Percentiles rank a stretch among this genome's conserved stretches.
These are phyloP conservation scores for Gopherus evgoodei DNA, from an alignment of 2,113 vertebrate species.

Conservation along the genomic window DNA sequence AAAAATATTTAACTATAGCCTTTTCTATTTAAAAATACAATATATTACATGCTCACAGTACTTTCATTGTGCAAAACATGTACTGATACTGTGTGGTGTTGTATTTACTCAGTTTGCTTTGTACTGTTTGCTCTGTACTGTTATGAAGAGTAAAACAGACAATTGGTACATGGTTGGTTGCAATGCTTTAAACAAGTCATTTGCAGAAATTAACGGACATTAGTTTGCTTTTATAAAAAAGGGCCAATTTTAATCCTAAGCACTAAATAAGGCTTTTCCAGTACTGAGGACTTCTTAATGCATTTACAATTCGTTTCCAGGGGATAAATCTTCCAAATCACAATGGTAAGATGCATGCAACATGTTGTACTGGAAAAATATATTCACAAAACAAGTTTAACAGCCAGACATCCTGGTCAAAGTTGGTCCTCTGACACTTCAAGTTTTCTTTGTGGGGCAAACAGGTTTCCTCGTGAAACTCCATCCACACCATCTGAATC, in stretches of 20 bases:
- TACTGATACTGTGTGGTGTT: slow-evolving; percentile 55
- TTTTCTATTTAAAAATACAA: slow-evolving; percentile 64
- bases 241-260: slow-evolving; percentile 22
- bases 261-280: slow-evolving; percentile 62
- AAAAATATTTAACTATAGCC: slow-evolving; percentile 60
- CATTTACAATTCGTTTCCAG: slow-evolving; percentile 53
- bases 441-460: slow-evolving; percentile 90
- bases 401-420: not conserved
- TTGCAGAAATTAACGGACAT: slow-evolving; percentile 36
- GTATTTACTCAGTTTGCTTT: slow-evolving; percentile 65
- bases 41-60: slow-evolving; percentile 73
- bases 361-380: not conserved
- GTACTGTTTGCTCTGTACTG: slow-evolving; percentile 63
- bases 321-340: not conserved
- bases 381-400: not conserved
- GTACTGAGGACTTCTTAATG: slow-evolving; percentile 38
- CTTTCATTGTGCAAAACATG: slow-evolving; percentile 74
- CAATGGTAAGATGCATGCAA: not conserved
- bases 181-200: slow-evolving; percentile 42
- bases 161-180: slow-evolving; percentile 19
- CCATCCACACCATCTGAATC: slow-evolving; percentile 62
- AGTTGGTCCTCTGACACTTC: slow-evolving; percentile 86
- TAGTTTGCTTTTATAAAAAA: slow-evolving; percentile 61
- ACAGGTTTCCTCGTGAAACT: slow-evolving; percentile 73
- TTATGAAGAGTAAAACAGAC: slow-evolving; percentile 50